Base-by-base conservation (phyloP, 2,888 invertebrate genomes). In the Aelia acuminata region DNA sequence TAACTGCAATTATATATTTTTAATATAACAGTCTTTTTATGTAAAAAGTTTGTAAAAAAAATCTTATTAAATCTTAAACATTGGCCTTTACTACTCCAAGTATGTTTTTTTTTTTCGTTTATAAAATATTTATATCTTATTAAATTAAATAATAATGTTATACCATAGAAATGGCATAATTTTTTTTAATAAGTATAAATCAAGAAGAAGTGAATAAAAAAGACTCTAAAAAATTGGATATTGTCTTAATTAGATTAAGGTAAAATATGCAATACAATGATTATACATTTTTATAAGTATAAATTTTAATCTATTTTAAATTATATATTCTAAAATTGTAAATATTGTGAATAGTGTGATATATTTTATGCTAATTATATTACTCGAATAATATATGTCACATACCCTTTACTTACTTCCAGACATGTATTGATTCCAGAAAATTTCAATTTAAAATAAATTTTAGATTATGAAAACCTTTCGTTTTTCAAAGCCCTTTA, bases 271-370 rank as follows among this genome's bases (percentile, higher is more conserved):
- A 87, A 87, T 87, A 87, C 48, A 87, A 26, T 87, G 85, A 53
- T 85, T 70, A 63, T 50, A 70, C 75, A 87, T 87, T 87, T 87
- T 87, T 87, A 87, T 87, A 87, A 70, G 20, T 87, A 87, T 49
- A 87, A 70, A 75, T 87, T 87, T 87, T 70, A 75, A 70, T 75
- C 47, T 75, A 75, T 75, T 70, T 87, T 75, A 87, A 75, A 43
- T 87, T 87, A 70, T 48, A 87, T 63, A 47, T 35, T 39, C 63
- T 70, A 31, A 75, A 85, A 70, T 49, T 87, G 87, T 87, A 87
- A 48, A 87, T 87, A 87, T 87, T 87, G 87, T 87, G 80, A 35
- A 87, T 87, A 87, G 87, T 80, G 80, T 87, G 87, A 87, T 87
- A 87, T 87, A 87, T 84, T 87, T 87, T 87, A 84, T 75, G 31